These are phyloP conservation scores for Meta bourneti DNA, from an alignment of 2,888 invertebrate genomes.

Conservation along the genomic window DNA sequence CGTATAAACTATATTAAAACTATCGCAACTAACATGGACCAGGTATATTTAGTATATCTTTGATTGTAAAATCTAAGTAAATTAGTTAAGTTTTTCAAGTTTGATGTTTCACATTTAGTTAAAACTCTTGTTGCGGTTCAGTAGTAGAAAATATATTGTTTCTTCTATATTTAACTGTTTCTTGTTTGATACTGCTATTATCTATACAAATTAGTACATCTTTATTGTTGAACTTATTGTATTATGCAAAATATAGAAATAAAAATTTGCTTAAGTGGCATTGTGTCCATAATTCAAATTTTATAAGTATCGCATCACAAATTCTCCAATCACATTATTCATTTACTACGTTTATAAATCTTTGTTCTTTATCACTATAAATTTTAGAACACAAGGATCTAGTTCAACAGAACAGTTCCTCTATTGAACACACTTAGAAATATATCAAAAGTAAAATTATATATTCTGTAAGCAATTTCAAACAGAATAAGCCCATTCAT, in stretches of 20 bases:
- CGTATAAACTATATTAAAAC: not conserved
- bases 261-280: slow-evolving; percentile 51
- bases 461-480: no score
- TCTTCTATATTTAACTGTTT: slow-evolving; percentile 9
- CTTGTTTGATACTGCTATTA: slow-evolving; percentile 31
- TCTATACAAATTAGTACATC: slow-evolving; percentile 15
- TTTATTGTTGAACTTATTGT: slow-evolving; percentile 58
- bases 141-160: not conserved
- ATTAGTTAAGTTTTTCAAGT: not conserved
- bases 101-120: not conserved
- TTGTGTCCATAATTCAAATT: not conserved
- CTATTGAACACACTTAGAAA: no score
- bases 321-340: no score
- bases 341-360: no score
- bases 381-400: no score
- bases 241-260: slow-evolving; percentile 53
- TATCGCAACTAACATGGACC: not conserved
- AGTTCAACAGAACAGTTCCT: no score
- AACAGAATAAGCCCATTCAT: no score
- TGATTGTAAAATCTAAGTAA: not conserved
- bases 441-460: no score
- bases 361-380: no score
- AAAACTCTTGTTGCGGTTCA: not conserved
- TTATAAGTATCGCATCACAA: no score
- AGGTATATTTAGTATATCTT: not conserved